Conservation (phyloP, 2,797 vertebrate genomes). For the Lindbergichthys nudifrons region DNA sequence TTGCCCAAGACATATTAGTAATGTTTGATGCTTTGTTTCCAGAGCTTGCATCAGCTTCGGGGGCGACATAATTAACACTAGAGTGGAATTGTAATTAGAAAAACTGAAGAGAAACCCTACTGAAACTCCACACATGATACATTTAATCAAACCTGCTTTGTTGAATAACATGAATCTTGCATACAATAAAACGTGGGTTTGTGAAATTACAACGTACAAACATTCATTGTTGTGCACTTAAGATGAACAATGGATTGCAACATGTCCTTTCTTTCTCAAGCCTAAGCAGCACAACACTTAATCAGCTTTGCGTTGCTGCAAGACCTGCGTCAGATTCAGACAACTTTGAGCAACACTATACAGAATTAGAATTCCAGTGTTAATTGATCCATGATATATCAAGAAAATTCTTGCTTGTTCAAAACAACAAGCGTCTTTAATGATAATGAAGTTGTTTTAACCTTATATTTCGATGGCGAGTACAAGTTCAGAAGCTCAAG, state of each 20-base stretch:
- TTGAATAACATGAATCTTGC: not conserved
- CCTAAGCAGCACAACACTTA: conserved; percentile 51
- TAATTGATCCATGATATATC: not conserved
- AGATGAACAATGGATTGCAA: conserved; percentile 31
- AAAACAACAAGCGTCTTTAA: not conserved
- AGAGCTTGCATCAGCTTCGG: conserved; percentile 33
- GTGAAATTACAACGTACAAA: not conserved
- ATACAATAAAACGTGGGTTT: not conserved
- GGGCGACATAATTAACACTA: conserved; percentile 16
- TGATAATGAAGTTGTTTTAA: not conserved
- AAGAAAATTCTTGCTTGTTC: conserved; percentile 14
- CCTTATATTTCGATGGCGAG: not conserved
- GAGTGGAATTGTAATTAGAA: not conserved
- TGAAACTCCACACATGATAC: not conserved
- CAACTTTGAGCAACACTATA: conserved; percentile 9
- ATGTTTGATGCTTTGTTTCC: conserved; percentile 51
- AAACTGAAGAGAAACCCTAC: conserved; percentile 1
- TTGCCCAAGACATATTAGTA: conserved; percentile 15
- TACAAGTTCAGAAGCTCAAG: not conserved
- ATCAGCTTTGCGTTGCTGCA: conserved; percentile 67
- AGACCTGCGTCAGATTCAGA: conserved; percentile 29
- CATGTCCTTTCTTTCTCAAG: conserved; percentile 21
- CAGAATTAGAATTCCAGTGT: conserved; percentile 5
- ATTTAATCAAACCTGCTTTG: not conserved
- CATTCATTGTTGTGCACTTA: not conserved